Evolutionary conservation across 2,113 vertebrate species (phyloP), one percentile per base, ranked within the genome.

Genomic region (Echinops telfairi): DNA sequence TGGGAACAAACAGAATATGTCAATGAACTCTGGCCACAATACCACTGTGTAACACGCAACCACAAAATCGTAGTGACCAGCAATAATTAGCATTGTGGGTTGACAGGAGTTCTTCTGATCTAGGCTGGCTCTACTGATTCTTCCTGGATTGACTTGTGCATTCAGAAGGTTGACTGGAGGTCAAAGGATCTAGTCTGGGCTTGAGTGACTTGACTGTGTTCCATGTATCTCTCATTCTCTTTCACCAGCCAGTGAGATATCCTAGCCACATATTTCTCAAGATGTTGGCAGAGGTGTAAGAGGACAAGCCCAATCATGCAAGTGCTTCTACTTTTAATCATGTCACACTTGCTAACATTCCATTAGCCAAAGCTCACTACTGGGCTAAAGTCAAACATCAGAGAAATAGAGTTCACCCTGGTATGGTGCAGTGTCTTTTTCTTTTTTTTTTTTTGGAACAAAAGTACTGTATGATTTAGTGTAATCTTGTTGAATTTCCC

Each of bases 301-400:
- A 53, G 40, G 36, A 38, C 7, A 93, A 90, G 64, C 27, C 31
- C 36, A 86, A 47, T 88, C 70, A 71, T 36, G 25, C 38, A 77
- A 43, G 23, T 79, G 25, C 53, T 92, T 92, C 86, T 92, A 86
- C 76, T 94, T 94, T 90, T 76, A 38, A 43, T 88, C 77, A 86
- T 90, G 60, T 83, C 80, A 92, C 22, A 91, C 78, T 91, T 88
- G 31, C 58, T 82, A 62, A 88, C 68, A 82, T 82, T 64, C 64
- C 38, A 57, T 27, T 86, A 43, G 25, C 60, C 73, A 94, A 81
- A 89, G 36, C 16, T 88, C 57, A 93, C 62, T 40, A 75, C 60
- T 92, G 58, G 38, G 60, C 58, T 38, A 95, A 93, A 83, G 38
- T 78, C 53, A 86, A 77, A 73, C 43, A 94, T 82, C 57, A 91